A percentile compares a stretch with the other conserved stretches of the same genome.
Evolutionary conservation across 2,113 vertebrate species (phyloP).

Genomic region (Channa maculata): DNA sequence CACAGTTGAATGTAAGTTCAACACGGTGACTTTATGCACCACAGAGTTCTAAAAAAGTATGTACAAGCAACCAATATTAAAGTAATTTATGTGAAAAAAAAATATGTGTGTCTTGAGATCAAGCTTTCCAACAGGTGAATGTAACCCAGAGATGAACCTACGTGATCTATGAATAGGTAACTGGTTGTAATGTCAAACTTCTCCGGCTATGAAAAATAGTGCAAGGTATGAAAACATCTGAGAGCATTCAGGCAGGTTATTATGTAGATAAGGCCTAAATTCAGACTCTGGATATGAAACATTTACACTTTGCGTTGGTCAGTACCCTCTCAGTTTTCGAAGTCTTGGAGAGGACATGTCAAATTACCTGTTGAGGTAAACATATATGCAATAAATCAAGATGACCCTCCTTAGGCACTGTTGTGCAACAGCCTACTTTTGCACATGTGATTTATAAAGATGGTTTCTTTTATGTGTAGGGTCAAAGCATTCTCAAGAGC

Average conservation of each 20-base stretch:
- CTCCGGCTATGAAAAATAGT: not conserved
- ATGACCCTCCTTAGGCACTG: not conserved
- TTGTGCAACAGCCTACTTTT: not conserved
- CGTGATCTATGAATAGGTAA: constrained; percentile 8
- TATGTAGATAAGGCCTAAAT: not conserved
- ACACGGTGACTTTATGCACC: not conserved
- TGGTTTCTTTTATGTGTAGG: not conserved
- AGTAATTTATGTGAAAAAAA: too few relatives aligned
- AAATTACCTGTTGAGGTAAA: constrained; percentile 9
- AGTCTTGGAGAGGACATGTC: constrained; percentile 14
- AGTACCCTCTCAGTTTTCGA: constrained; percentile 20
- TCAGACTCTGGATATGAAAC: constrained; percentile 13
- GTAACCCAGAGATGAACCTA: not conserved
- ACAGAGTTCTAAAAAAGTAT: not conserved
- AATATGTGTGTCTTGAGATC: too few relatives aligned
- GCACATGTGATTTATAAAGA: constrained; percentile 20
- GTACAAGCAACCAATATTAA: not conserved
- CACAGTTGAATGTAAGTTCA: not conserved
- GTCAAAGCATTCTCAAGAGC: constrained; percentile 2
- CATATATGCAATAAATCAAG: constrained; percentile 10
- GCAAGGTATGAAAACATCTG: not conserved
- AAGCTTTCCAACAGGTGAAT: too few relatives aligned
- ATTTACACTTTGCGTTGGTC: not conserved
- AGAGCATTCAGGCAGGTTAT: not conserved
- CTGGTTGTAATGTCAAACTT: not conserved